phyloP scores from a whole-genome alignment of 2,113 vertebrate genomes.

The Plecotus auritus region DNA sequence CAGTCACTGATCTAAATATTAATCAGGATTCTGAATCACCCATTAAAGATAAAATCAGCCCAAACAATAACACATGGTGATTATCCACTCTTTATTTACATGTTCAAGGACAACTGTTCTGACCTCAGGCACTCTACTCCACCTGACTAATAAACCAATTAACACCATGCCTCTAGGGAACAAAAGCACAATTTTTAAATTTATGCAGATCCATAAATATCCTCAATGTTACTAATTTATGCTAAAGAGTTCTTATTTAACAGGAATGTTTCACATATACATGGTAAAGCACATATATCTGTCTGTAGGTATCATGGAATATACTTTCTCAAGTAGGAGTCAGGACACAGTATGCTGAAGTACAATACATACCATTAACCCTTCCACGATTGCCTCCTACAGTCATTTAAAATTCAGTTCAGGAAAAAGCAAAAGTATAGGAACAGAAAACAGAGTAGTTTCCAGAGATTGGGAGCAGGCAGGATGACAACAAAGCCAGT shows the following conservation, averaged over 20 bases:
- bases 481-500: not conserved
- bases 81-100: constrained; percentile 52
- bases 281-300: not conserved
- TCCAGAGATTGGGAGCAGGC: not conserved
- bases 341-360: not conserved
- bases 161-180: constrained; percentile 22
- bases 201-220: constrained; percentile 26
- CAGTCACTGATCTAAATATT: constrained; percentile 61
- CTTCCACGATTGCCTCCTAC: not conserved
- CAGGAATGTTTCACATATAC: not conserved
- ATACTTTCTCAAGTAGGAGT: not conserved
- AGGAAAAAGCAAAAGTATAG: not conserved
- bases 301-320: not conserved
- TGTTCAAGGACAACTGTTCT: constrained; percentile 60
- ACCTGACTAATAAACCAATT: constrained; percentile 70
- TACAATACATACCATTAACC: not conserved
- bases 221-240: not conserved
- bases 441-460: not conserved
- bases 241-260: constrained; percentile 4
- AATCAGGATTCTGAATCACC: constrained; percentile 56
- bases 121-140: constrained; percentile 39
- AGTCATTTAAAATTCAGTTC: constrained; percentile 17
- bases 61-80: constrained; percentile 62
- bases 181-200: constrained; percentile 17
- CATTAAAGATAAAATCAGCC: constrained; percentile 66